phyloP scores from a whole-genome alignment of 2,113 vertebrate species.

The Odocoileus virginianus region DNA sequence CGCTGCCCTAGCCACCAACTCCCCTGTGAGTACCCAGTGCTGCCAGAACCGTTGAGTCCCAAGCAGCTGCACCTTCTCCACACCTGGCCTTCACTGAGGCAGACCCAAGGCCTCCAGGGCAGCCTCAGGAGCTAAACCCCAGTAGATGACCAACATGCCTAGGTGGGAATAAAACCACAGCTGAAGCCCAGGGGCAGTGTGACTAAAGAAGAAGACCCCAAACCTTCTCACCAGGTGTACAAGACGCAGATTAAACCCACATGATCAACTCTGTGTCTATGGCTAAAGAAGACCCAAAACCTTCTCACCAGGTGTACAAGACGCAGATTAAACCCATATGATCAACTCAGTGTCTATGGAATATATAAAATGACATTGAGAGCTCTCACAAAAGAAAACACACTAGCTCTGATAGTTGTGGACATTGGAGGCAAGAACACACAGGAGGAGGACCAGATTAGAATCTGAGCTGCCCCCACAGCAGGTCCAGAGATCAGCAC shows the following conservation, averaged over 20 bases:
- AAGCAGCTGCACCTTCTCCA: not conserved
- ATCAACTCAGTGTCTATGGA: not conserved
- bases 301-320: not conserved
- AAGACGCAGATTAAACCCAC: not conserved
- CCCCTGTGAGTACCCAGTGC: not conserved
- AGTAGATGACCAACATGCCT: not conserved
- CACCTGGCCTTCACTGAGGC: not conserved
- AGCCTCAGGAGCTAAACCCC: not conserved
- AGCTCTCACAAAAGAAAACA: not conserved
- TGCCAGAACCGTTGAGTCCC: not conserved
- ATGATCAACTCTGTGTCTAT: not conserved
- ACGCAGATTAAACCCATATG: not conserved
- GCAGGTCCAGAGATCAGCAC: not conserved
- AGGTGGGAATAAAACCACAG: not conserved
- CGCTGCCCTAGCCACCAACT: not conserved
- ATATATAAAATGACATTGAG: not conserved
- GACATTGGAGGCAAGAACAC: not conserved
- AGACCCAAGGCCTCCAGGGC: not conserved
- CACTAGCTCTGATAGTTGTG: not conserved
- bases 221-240: not conserved
- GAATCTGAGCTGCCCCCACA: not conserved
- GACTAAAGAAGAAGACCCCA: not conserved
- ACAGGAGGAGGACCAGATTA: not conserved
- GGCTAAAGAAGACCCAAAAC: not conserved
- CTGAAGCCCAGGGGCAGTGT: not conserved